phyloP scores from a whole-genome alignment of 2,888 invertebrate genomes.

The Eurytoma californica region DNA sequence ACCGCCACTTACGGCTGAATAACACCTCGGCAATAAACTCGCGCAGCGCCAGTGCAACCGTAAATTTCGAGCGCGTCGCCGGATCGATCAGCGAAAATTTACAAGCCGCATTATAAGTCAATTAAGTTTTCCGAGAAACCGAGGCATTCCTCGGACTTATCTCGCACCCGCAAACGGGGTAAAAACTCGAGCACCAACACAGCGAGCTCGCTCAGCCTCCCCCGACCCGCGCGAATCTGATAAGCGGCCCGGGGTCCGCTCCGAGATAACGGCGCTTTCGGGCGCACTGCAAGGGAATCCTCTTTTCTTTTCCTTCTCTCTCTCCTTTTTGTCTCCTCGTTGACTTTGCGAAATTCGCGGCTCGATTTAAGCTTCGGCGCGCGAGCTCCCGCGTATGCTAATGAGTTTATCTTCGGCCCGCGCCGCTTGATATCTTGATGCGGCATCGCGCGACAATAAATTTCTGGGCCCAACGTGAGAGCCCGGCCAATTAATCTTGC shows the following conservation, averaged over 20 bases:
- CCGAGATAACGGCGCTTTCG: constrained; percentile 6
- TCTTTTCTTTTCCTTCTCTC: background rate
- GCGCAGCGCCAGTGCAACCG: no score
- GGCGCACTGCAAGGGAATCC: background rate
- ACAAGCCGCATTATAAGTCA: constrained; percentile 30
- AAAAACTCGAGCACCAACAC: background rate
- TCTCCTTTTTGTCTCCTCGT: no score
- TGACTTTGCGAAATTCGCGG: no score
- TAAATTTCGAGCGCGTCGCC: background rate
- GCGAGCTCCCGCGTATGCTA: constrained; percentile 26
- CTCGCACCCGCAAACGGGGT: background rate
- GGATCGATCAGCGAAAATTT: constrained; percentile 14
- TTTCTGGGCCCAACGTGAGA: constrained; percentile 26
- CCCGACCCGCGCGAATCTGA: constrained; percentile 32
- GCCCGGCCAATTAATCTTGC: constrained; percentile 47
- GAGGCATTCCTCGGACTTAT: background rate
- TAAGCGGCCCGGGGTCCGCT: constrained; percentile 1
- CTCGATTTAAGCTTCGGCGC: constrained; percentile 20
- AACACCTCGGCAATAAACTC: no score
- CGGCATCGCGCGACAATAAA: constrained; percentile 47
- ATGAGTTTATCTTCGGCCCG: constrained; percentile 49
- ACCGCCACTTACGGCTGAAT: no score
- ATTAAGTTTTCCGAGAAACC: constrained; percentile 26
- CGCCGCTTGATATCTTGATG: constrained; percentile 28
- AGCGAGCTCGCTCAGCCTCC: no score